Evolutionary conservation across 2,888 invertebrate species (phyloP), one percentile per base, ranked within the genome.

Genomic region (Taenaris catops): DNA sequence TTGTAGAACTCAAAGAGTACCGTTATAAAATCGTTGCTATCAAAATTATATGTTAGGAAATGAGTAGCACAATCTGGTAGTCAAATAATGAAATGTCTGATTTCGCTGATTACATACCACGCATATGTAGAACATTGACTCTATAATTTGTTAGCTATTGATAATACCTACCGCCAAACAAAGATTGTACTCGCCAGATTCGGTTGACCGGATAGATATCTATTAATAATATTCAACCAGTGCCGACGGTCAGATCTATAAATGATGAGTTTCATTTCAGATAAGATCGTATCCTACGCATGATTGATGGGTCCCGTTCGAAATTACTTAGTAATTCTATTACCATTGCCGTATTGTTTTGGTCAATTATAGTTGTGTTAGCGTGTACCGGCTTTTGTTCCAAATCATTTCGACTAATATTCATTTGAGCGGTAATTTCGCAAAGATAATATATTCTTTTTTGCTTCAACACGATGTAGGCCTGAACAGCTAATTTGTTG

Each of bases 231-330:
- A 75, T 81, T 81, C 79, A 73, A 65, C 58, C 76, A 75, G 66
- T 64, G 74, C 69, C 65, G 75, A 75, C 79, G 68, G 65, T 71
- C 71, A 76, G 73, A 84, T 83, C 78, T 78, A 75, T 84, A 84
- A 84, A 86, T 83, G 84, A 86, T 84, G 84, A 81, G 83, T 81
- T 84, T 73, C 78, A 71, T 81, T 81, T 74, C 72, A 80, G 84
- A 84, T 84, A 81, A 80, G 79, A 86, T 81, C 79, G 70, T 75
- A 72, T 74, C 64, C 63, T 63, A 69, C 44, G 50, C 47, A 71
- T 84, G 86, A 86, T 86, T 83, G 81, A 86, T 86, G 79, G 69
- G 53, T 52, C 58, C 57, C 55, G 61, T 61, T 64, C 56, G 55
- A 64, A 64, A 71, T 75, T 73, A 73, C 70, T 76, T 66, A 69